Conservation (phyloP, 2,888 invertebrate species). For the Callyntrura sp. region DNA sequence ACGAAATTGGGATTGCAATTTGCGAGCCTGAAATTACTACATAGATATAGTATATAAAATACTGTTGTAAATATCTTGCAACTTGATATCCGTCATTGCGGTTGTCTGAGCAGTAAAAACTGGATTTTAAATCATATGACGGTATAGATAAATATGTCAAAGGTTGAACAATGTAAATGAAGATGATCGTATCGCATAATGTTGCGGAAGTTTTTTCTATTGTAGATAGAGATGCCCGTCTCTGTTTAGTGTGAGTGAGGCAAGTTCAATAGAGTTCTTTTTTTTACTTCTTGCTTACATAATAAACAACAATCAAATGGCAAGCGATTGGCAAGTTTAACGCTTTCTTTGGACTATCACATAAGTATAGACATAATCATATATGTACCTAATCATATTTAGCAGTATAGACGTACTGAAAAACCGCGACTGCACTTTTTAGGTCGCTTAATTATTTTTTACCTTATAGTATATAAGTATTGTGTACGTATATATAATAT, state of each 20-base stretch:
- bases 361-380: no score
- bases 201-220: constrained; percentile 22
- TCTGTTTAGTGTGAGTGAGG: background rate
- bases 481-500: background rate
- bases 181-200: constrained; percentile 23
- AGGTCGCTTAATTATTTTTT: constrained; percentile 8
- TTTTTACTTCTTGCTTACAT: background rate
- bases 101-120: background rate
- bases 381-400: background rate
- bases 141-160: constrained; percentile 19
- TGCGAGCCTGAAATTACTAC: background rate
- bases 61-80: background rate
- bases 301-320: background rate
- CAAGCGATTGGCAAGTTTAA: background rate
- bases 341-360: background rate
- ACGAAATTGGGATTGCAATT: background rate
- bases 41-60: no score
- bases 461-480: background rate
- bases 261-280: background rate
- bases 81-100: background rate
- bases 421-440: background rate
- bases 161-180: background rate
- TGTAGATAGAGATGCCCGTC: background rate
- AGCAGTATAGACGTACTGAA: background rate
- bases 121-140: constrained; percentile 8